Evolutionary conservation across 2,113 vertebrate genomes (phyloP).

Genomic region (Phalacrocorax carbo): DNA sequence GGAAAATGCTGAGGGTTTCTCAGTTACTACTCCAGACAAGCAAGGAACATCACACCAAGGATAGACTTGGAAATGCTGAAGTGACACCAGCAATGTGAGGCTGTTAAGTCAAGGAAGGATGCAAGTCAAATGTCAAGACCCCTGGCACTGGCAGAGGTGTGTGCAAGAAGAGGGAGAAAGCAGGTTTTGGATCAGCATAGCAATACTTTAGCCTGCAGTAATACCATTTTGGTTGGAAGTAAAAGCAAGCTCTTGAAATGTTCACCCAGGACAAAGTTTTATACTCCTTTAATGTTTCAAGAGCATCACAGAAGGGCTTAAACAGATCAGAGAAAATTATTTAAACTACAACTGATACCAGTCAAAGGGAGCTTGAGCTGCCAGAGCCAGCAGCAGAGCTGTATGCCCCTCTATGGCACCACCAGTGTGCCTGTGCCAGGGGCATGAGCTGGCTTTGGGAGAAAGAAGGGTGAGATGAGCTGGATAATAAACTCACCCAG

Average conservation of each 20-base stretch:
- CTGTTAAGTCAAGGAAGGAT: background rate
- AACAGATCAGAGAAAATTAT: background rate
- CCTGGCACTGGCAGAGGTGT: background rate
- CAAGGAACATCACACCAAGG: background rate
- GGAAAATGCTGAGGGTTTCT: background rate
- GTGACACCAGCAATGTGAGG: background rate
- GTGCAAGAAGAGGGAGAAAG: background rate
- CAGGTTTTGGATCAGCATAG: background rate
- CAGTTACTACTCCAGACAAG: background rate
- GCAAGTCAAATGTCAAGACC: background rate
- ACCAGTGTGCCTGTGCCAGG: accelerated
- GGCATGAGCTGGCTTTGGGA: background rate
- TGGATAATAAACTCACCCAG: background rate
- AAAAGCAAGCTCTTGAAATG: background rate
- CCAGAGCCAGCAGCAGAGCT: background rate
- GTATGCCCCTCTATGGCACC: background rate
- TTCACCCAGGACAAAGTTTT: background rate
- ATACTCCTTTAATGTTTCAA: background rate
- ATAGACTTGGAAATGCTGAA: background rate
- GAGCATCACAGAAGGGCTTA: background rate
- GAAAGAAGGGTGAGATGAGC: background rate
- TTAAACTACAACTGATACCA: background rate
- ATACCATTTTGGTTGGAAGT: background rate
- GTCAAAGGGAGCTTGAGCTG: background rate
- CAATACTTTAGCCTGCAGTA: background rate